Conservation (phyloP, 2,797 vertebrate species). For the Lutjanus argentimaculatus region DNA sequence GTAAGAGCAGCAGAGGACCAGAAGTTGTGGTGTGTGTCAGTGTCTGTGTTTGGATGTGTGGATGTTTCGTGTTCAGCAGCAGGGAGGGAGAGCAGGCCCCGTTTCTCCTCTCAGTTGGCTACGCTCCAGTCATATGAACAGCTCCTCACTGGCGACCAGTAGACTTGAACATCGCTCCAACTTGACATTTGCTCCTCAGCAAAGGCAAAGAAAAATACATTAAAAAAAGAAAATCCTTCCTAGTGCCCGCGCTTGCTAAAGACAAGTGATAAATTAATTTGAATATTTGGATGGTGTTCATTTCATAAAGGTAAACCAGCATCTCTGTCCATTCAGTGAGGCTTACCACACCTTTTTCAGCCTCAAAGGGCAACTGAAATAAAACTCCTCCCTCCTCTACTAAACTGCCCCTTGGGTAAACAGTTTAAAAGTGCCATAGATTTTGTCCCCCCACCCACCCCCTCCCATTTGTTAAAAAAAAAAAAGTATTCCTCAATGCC, state of each 20-base stretch:
- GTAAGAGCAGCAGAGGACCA: slow-evolving; percentile 90
- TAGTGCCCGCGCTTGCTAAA: slow-evolving; percentile 54
- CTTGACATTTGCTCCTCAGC: slow-evolving; percentile 78
- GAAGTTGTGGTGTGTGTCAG: slow-evolving; percentile 56
- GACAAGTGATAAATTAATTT: slow-evolving; percentile 71
- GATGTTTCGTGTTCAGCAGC: slow-evolving; percentile 85
- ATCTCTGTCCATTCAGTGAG: slow-evolving; percentile 59
- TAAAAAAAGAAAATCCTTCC: slow-evolving; percentile 69
- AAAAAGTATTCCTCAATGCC: slow-evolving; percentile 71
- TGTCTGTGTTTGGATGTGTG: slow-evolving; percentile 55
- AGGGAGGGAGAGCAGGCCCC: slow-evolving; percentile 87
- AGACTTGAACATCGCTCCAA: slow-evolving; percentile 70
- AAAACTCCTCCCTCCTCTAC: slow-evolving; percentile 54
- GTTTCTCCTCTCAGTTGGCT: slow-evolving; percentile 72
- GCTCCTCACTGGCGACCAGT: slow-evolving; percentile 55
- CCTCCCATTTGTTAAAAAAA: slow-evolving; percentile 59
- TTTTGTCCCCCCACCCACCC: slow-evolving; percentile 50
- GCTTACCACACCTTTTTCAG: slow-evolving; percentile 44
- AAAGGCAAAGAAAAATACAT: slow-evolving; percentile 78
- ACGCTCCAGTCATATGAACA: slow-evolving; percentile 64
- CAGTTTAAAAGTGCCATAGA: slow-evolving; percentile 85
- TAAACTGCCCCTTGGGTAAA: slow-evolving; percentile 71
- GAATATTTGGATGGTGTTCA: slow-evolving; percentile 72
- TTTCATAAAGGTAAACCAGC: slow-evolving; percentile 67
- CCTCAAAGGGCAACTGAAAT: slow-evolving; percentile 49